Evolutionary conservation across 1,140 invertebrate genomes (phyloP), one percentile per base, ranked within the genome.

Genomic region (Periplaneta americana): DNA sequence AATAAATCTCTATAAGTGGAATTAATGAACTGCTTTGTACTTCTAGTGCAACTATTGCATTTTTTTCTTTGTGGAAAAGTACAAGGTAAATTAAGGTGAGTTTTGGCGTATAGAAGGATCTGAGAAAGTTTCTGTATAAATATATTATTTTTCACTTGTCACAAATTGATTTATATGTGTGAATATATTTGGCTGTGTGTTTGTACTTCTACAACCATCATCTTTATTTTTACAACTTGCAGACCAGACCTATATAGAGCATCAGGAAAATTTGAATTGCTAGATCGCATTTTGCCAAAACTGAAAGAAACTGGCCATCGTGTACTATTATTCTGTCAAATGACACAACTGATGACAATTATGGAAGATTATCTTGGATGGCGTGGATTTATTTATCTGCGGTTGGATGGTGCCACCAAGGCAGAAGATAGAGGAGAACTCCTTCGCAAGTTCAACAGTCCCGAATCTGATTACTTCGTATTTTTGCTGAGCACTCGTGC

Each of bases 271-370:
- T 94, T 94, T 89, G 94, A 94, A 86, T 86, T 94, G 33, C 85
- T 94, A 32, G 93, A 95, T 85, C 88, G 93, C 37, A 93, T 94
- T 83, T 85, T 95, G 39, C 94, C 93, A 0, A 94, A 95, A 86
- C 85, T 94, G 79, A 90, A 91, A 83, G 85, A 86, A 33, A 90
- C 88, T 10, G 88, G 88, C 74, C 94, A 95, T 87, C 87, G 92
- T 79, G 90, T 93, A 6, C 85, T 95, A 34, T 89, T 94, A n/a
- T 94, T 95, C 86, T 94, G 92, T 88, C 93, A 94, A 88, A 94
- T 94, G 93, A 95, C 93, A 0, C 89, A 92, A 36, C 86, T 93
- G 1, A 94, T 94, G 93, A 93, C 91, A 28, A 93, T 94, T 81
- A 90, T 95, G 89, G 93, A 94, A 86, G 93, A 94, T 85, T 95